Evolutionary conservation across 1,140 invertebrate genomes (phyloP).

Genomic region (Manduca sexta): DNA sequence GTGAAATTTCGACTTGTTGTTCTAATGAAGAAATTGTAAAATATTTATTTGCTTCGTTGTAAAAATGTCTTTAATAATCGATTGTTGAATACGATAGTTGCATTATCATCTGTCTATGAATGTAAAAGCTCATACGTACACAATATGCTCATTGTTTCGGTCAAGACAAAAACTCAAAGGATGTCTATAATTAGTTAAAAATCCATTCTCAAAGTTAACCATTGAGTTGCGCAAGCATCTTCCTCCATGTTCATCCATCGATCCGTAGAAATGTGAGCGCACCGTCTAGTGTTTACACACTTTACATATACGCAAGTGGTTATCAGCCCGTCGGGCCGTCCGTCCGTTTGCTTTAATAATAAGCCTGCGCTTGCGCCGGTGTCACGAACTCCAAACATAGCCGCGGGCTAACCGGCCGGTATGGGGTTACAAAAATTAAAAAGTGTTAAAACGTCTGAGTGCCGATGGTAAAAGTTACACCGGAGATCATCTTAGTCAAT

Average conservation of each 20-base stretch:
- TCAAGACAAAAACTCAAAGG: background rate
- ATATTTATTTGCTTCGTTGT: too few relatives aligned
- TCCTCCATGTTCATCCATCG: conserved; percentile 1
- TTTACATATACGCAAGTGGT: conserved; percentile 61
- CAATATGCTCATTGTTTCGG: background rate
- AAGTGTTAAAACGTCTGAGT: conserved; percentile 15
- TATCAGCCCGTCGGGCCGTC: conserved; percentile 48
- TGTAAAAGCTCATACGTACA: background rate
- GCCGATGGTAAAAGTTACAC: conserved; percentile 7
- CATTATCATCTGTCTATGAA: too few relatives aligned
- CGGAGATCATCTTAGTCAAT: conserved; percentile 12
- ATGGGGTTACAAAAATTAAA: conserved; percentile 25
- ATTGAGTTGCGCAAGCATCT: background rate
- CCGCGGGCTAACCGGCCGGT: conserved; percentile 19
- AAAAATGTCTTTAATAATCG: too few relatives aligned
- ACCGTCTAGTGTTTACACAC: conserved; percentile 49
- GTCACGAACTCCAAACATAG: conserved; percentile 64
- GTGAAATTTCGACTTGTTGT: too few relatives aligned
- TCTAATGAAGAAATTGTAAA: too few relatives aligned
- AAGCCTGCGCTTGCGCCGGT: conserved; percentile 50
- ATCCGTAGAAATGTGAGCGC: background rate
- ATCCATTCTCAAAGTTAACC: background rate
- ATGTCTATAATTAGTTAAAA: background rate
- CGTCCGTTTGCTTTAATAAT: conserved; percentile 66
- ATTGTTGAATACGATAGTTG: too few relatives aligned